phyloP scores from a whole-genome alignment of 2,888 invertebrate species.

The Beris chalybata region DNA sequence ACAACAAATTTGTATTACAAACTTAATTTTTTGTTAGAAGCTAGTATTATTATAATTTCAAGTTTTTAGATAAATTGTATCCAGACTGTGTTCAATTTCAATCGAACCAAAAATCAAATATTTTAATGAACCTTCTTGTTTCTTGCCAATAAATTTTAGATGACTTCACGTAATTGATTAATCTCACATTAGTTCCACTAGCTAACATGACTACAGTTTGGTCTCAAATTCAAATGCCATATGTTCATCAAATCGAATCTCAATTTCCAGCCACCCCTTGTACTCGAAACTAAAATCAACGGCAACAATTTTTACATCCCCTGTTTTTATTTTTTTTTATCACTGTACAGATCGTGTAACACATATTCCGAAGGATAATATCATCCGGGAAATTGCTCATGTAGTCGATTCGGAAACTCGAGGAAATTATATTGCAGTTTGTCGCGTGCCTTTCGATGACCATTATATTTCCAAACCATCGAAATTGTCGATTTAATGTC shows the following conservation, averaged over 20 bases:
- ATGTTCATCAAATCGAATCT: constrained; percentile 29
- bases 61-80: no score
- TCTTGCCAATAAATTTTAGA: no score
- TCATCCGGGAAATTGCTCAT: constrained; percentile 11
- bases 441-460: constrained; percentile 26
- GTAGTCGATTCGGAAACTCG: not conserved
- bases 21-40: no score
- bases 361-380: constrained; percentile 23
- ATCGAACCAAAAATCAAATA: no score
- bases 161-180: constrained; percentile 7
- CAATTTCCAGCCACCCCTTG: constrained; percentile 6
- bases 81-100: no score
- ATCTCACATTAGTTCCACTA: constrained; percentile 8
- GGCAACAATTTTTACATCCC: constrained; percentile 16
- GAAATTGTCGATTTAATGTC: constrained; percentile 29
- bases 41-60: no score
- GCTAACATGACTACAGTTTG: not conserved
- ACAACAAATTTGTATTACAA: no score
- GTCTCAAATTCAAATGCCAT: constrained; percentile 23
- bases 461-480: constrained; percentile 25
- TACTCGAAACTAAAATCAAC: not conserved
- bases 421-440: constrained; percentile 10
- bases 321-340: constrained; percentile 28
- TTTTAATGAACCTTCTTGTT: no score
- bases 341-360: constrained; percentile 27